These are phyloP conservation scores for Orbicella faveolata DNA, from an alignment of 64 coral and sea anemone species.

Conservation along the genomic window DNA sequence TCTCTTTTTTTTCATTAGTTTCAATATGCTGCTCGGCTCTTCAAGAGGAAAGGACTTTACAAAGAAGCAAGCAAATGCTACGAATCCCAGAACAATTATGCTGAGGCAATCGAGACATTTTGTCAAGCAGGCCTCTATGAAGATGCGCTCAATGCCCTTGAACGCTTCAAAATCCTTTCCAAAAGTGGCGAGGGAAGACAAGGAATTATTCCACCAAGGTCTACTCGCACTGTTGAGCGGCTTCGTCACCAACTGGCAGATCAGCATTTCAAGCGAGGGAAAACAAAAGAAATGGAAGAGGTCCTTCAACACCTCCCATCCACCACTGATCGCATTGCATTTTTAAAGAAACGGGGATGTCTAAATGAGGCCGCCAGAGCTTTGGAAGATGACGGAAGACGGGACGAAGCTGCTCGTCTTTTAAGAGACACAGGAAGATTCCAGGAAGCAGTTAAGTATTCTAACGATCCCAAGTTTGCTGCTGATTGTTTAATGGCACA, in stretches of 20 bases:
- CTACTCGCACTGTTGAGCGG: slow-evolving; percentile 69
- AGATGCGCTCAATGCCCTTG: slow-evolving; percentile 52
- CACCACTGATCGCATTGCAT: slow-evolving; percentile 59
- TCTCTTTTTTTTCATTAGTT: slow-evolving; percentile 19
- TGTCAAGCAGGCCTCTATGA: slow-evolving; percentile 48
- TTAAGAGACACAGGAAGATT: slow-evolving; percentile 54
- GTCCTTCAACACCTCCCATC: slow-evolving; percentile 67
- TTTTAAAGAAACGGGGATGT: slow-evolving; percentile 64
- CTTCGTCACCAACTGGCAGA: slow-evolving; percentile 75
- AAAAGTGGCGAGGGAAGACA: slow-evolving; percentile 33
- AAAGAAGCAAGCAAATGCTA: slow-evolving; percentile 58
- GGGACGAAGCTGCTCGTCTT: slow-evolving; percentile 56
- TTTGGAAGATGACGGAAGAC: slow-evolving; percentile 49
- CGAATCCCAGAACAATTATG: slow-evolving; percentile 59
- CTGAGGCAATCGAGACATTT: slow-evolving; percentile 61
- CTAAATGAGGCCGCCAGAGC: slow-evolving; percentile 46
- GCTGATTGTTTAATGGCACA: slow-evolving; percentile 66
- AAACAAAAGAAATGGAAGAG: slow-evolving; percentile 62
- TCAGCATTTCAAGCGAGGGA: slow-evolving; percentile 43
- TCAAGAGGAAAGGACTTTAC: slow-evolving; percentile 29
- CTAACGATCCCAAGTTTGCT: slow-evolving; percentile 55
- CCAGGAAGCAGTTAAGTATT: slow-evolving; percentile 53
- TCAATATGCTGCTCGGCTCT: slow-evolving; percentile 60
- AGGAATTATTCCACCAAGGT: slow-evolving; percentile 65
- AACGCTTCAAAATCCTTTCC: slow-evolving; percentile 48